Evolutionary conservation across 2,888 invertebrate genomes (phyloP).

Genomic region (Lasioglossum oenotherae): DNA sequence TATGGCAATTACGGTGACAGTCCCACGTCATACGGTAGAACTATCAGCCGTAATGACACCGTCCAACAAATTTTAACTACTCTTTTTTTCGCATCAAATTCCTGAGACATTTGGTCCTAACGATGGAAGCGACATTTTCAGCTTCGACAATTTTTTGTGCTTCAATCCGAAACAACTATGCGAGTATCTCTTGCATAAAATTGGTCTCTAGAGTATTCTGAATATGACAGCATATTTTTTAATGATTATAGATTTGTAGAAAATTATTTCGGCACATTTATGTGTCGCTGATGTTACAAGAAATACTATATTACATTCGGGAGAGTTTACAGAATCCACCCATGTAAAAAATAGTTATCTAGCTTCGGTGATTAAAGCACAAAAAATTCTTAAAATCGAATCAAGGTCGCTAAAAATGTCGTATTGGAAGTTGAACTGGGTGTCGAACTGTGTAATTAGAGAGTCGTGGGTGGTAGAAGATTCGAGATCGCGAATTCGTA

Average conservation of each 20-base stretch:
- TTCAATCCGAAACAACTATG: background rate
- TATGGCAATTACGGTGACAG: slow-evolving; percentile 75
- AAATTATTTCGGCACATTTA: no score
- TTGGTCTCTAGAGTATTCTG: no score
- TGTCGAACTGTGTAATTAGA: slow-evolving; percentile 33
- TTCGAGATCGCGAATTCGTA: slow-evolving; percentile 23
- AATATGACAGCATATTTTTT: background rate
- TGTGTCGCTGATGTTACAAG: background rate
- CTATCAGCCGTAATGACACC: slow-evolving; percentile 68
- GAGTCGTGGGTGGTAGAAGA: slow-evolving; percentile 29
- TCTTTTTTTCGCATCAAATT: background rate
- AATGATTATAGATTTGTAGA: background rate
- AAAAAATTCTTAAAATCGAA: background rate
- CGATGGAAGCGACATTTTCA: background rate
- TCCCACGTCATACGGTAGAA: slow-evolving; percentile 62
- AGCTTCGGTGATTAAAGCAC: background rate
- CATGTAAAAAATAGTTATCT: no score
- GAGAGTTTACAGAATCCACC: background rate
- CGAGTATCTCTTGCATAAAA: no score
- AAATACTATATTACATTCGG: background rate
- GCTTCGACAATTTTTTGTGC: background rate
- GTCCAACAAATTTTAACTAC: background rate
- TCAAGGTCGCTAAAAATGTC: background rate
- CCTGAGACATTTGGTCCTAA: background rate
- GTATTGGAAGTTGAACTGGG: background rate